Conservation (phyloP, 2,113 vertebrate species). For the Saccopteryx bilineata region DNA sequence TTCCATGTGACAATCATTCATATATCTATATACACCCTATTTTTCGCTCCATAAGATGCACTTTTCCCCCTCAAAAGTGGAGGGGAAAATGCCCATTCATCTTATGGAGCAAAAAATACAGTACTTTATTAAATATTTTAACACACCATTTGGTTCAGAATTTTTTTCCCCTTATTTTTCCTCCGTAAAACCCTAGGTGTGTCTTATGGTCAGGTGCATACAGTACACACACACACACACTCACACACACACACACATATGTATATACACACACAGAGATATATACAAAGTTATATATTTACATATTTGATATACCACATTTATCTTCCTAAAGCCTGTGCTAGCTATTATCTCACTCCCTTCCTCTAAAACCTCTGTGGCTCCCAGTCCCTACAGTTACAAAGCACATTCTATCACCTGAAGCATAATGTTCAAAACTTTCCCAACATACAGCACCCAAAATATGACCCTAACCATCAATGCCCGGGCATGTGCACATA, state of each 20-base stretch:
- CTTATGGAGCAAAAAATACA: too few species aligned
- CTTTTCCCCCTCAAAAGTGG: too few species aligned
- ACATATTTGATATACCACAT: background rate
- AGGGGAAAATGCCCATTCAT: too few species aligned
- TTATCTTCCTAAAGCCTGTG: background rate
- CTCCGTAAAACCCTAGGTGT: too few species aligned
- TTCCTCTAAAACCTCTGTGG: background rate
- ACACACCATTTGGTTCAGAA: too few species aligned
- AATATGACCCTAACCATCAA: background rate
- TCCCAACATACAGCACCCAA: background rate
- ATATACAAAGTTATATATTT: background rate
- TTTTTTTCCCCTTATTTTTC: too few species aligned
- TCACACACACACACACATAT: background rate
- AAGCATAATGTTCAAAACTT: background rate
- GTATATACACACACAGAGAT: background rate
- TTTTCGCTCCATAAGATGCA: too few species aligned
- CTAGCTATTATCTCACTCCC: background rate
- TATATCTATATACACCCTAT: background rate
- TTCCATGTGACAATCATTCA: background rate
- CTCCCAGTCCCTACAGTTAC: background rate
- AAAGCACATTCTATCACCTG: background rate
- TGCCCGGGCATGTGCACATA: background rate
- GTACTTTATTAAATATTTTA: too few species aligned
- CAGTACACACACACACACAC: background rate
- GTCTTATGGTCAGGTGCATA: too few species aligned